These are phyloP conservation scores for Catalaphyllia jardinei DNA, from an alignment of 64 coral and sea anemone genomes.

Conservation along the genomic window DNA sequence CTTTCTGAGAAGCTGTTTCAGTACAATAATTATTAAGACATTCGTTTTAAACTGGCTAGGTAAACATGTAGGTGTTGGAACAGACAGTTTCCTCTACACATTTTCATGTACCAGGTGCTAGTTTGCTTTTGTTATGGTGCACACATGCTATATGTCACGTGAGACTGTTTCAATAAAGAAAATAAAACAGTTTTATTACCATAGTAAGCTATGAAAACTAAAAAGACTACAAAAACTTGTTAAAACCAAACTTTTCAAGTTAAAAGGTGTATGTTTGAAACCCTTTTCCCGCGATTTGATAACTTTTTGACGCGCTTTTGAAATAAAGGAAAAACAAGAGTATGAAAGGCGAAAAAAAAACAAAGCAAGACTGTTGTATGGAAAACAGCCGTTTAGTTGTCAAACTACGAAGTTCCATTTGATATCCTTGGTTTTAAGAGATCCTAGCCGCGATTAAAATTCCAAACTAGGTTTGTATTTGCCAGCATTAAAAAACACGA, in stretches of 20 bases:
- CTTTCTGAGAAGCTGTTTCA: too few species aligned
- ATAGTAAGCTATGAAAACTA: not conserved
- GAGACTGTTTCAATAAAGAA: not conserved
- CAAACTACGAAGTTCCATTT: slow-evolving; percentile 7
- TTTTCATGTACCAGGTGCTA: slow-evolving; percentile 13
- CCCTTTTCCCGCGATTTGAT: not conserved
- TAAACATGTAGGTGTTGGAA: not conserved
- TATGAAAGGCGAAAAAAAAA: not conserved
- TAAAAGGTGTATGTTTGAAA: not conserved
- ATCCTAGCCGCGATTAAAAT: slow-evolving; percentile 33
- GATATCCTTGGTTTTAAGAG: slow-evolving; percentile 14
- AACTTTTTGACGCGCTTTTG: not conserved
- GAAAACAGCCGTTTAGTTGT: not conserved
- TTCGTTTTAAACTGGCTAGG: not conserved
- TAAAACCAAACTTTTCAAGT: not conserved
- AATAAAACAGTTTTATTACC: not conserved
- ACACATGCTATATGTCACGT: slow-evolving; percentile 11
- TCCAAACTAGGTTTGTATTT: slow-evolving; percentile 31
- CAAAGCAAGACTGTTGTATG: not conserved
- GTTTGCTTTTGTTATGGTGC: not conserved
- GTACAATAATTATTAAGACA: too few species aligned
- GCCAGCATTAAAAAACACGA: not conserved
- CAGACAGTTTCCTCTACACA: not conserved
- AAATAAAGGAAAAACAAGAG: not conserved
- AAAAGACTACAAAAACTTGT: not conserved